Base-by-base conservation (phyloP, 2,888 invertebrate species). In the Tachina grossa region DNA sequence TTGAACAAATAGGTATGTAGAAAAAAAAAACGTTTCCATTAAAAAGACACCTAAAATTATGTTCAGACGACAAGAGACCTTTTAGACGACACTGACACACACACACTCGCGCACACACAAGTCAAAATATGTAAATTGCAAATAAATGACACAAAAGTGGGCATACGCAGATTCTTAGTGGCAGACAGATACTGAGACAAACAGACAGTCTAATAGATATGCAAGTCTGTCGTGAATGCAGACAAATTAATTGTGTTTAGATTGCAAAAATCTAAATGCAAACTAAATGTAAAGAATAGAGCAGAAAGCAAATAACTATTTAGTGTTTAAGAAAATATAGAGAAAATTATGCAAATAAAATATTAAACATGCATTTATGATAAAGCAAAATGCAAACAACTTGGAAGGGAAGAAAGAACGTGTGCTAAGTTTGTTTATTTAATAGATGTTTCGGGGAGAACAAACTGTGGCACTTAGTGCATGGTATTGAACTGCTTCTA, bases 171-270 rank as follows among this genome's bases (percentile, higher is more conserved):
- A 47, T 41, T 68, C 51, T 47, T 47, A 57, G 2, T 41, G 41
- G 13, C 65, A 43, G 65, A 55, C 68, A 75, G 19, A 41, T 71
- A 72, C 19, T 31, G 19, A 65, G 68, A 49, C 69, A 51, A 31
- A 41, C 68, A 47, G 66, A 51, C 72, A 55, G 47, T 63, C 72
- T 51, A 39, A 22, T 61, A 53, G 79, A 51, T 72, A 59, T 75
- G 72, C 66, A 79, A 66, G 85, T 85, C 83, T 83, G 51, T 14
- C 14, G 51, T 69, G 31, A 65, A 85, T 71, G 78, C 72, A 85
- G 86, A 86, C 84, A 84, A 81, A 86, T 86, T 84, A 86, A 86
- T 84, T 80, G 72, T 68, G 51, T 69, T 84, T 81, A 65, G 74
- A 86, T 84, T 78, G 75, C 66, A 76, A 6, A 31, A 31, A 31